Evolutionary conservation across 2,888 invertebrate genomes (phyloP).

Genomic region (Dolichopus griseipennis): DNA sequence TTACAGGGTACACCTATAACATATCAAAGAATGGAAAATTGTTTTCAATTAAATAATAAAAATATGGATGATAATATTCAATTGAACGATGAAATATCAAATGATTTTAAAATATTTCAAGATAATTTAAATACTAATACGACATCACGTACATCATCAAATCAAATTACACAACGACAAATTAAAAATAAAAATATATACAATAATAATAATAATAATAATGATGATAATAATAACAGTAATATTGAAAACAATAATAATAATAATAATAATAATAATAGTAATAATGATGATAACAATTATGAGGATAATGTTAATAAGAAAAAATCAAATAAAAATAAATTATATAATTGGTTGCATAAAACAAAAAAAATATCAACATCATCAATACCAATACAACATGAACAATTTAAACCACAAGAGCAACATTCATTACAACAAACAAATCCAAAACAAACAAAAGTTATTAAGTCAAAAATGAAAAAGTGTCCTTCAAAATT

Average conservation of each 20-base stretch:
- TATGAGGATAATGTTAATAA: slow-evolving; percentile 30
- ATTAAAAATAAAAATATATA: slow-evolving; percentile 8
- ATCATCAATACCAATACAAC: too few relatives aligned
- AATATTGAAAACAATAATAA: slow-evolving; percentile 4
- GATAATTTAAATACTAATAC: neutral
- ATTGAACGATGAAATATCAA: neutral
- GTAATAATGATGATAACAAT: slow-evolving; percentile 29
- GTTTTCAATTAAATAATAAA: slow-evolving; percentile 29
- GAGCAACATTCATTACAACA: too few relatives aligned
- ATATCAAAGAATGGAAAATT: slow-evolving; percentile 48
- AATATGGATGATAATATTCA: neutral
- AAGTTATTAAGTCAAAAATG: too few relatives aligned
- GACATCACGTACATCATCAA: neutral
- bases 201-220: slow-evolving; percentile 6
- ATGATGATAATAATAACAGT: neutral
- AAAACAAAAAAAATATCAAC: too few relatives aligned
- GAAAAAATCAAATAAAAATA: slow-evolving; percentile 9
- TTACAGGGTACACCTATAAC: slow-evolving; percentile 47
- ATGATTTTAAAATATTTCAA: neutral
- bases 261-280: slow-evolving; percentile 25
- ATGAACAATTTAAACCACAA: too few relatives aligned
- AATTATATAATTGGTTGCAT: too few relatives aligned
- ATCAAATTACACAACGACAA: neutral
- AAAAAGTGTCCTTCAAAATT: too few relatives aligned
- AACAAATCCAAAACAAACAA: too few relatives aligned